Conservation (phyloP, 2,113 vertebrate species). For the Vombatus ursinus region DNA sequence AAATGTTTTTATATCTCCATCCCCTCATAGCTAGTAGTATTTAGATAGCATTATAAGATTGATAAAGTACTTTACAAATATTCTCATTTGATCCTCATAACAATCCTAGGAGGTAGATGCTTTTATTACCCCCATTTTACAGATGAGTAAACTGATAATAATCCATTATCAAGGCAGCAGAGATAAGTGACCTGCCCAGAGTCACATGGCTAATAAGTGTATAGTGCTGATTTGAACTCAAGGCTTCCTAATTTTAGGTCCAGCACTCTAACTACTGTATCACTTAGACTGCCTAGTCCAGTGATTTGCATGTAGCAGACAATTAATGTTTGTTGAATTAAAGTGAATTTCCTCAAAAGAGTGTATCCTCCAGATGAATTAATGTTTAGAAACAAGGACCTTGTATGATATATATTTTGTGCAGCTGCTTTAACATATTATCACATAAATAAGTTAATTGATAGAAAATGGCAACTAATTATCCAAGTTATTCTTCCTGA, state of each 20-base stretch:
- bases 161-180: background rate
- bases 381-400: background rate
- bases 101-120: background rate
- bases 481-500: background rate
- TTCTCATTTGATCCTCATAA: background rate
- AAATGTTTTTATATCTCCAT: too few species aligned
- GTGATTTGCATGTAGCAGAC: background rate
- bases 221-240: background rate
- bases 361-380: background rate
- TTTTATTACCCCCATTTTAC: background rate
- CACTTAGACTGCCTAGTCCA: background rate
- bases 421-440: background rate
- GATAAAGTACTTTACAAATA: too few species aligned
- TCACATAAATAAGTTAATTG: background rate
- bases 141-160: background rate
- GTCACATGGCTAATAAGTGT: background rate
- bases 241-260: background rate
- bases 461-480: background rate
- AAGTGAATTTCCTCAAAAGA: background rate
- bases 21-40: too few species aligned
- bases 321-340: background rate
- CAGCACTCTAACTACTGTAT: background rate
- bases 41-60: too few species aligned
- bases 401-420: background rate
- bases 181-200: background rate